A percentile compares a stretch with the other conserved stretches of the same genome.
phyloP scores from a whole-genome alignment of 2,113 vertebrate genomes.

The Melanotaenia duboulayi region DNA sequence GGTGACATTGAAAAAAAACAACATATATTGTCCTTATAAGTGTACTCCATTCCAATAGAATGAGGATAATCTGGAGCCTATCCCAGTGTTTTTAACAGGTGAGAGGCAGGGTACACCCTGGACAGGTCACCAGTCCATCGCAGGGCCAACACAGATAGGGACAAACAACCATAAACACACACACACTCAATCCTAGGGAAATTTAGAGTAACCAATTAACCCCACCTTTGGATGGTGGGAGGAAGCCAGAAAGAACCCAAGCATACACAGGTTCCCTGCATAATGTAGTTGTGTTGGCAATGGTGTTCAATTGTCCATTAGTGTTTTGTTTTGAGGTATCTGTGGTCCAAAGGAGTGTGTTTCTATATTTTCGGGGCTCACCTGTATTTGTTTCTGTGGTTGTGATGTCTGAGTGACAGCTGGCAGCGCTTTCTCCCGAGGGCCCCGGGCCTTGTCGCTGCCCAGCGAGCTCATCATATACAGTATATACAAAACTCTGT shows the following conservation, averaged over 20 bases:
- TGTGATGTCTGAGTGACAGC: slow-evolving; percentile 86
- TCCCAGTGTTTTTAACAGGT: too few species aligned
- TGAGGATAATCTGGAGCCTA: too few species aligned
- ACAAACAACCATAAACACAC: too few species aligned
- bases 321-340: not conserved
- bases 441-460: slow-evolving; percentile 91
- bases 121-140: too few species aligned
- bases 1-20: not conserved
- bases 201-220: too few species aligned
- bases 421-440: slow-evolving; percentile 93
- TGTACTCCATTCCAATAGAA: too few species aligned
- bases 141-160: too few species aligned
- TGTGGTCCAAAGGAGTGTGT: not conserved
- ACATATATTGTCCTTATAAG: not conserved
- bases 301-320: not conserved
- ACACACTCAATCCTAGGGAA: too few species aligned
- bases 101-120: too few species aligned
- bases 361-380: slow-evolving; percentile 56
- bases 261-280: too few species aligned
- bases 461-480: slow-evolving; percentile 99
- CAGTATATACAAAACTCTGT: slow-evolving; percentile 99
- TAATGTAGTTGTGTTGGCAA: slow-evolving; percentile 24
- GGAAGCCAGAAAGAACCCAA: too few species aligned
- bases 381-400: slow-evolving; percentile 96
- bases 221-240: too few species aligned